Evolutionary conservation across 2,797 vertebrate genomes (phyloP).

Genomic region (Gallinago nigripennis): DNA sequence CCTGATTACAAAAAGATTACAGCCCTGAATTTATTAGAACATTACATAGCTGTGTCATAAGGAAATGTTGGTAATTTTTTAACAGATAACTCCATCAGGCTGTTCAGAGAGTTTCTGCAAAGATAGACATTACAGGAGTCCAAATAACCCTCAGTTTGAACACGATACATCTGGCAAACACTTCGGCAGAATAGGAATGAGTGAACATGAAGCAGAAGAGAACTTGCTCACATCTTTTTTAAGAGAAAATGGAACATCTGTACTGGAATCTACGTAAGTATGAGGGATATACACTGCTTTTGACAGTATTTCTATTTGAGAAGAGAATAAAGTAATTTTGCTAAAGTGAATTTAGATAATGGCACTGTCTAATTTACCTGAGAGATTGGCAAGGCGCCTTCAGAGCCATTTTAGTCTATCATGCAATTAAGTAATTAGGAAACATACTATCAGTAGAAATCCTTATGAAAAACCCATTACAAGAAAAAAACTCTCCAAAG

Average conservation of each 20-base stretch:
- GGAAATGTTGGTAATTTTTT: slow-evolving; percentile 33
- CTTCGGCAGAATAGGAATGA: not conserved
- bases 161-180: not conserved
- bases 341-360: slow-evolving; percentile 67
- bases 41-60: slow-evolving; percentile 21
- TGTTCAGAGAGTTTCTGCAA: slow-evolving; percentile 55
- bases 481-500: not conserved
- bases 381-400: slow-evolving; percentile 62
- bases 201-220: slow-evolving; percentile 49
- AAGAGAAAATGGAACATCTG: slow-evolving; percentile 76
- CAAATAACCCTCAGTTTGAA: slow-evolving; percentile 36
- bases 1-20: slow-evolving; percentile 36
- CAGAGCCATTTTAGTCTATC: slow-evolving; percentile 67
- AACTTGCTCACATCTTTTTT: slow-evolving; percentile 72
- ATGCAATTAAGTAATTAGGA: slow-evolving; percentile 75
- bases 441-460: slow-evolving; percentile 37
- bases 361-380: slow-evolving; percentile 65
- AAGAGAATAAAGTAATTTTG: slow-evolving; percentile 59
- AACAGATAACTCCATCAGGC: slow-evolving; percentile 57
- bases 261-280: slow-evolving; percentile 82
- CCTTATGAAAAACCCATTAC: slow-evolving; percentile 6
- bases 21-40: slow-evolving; percentile 19
- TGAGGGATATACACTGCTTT: not conserved
- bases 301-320: slow-evolving; percentile 49
- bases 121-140: slow-evolving; percentile 55